These are phyloP conservation scores for Bembecia ichneumoniformis DNA, from an alignment of 2,888 invertebrate genomes.

Conservation along the genomic window DNA sequence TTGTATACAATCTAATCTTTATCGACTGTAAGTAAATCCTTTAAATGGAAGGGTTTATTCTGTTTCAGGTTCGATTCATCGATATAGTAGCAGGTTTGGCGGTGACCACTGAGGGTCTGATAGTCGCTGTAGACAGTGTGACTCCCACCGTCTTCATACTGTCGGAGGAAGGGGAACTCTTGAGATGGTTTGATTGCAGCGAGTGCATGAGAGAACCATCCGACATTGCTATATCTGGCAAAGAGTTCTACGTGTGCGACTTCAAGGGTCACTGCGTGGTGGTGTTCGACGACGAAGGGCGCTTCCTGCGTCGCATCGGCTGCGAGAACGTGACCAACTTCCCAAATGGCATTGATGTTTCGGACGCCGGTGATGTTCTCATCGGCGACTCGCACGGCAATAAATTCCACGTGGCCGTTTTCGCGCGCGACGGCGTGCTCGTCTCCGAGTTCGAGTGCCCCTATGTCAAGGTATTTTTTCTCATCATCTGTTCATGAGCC, in stretches of 20 bases:
- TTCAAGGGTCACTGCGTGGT: conserved; percentile 98
- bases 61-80: conserved; percentile 77
- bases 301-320: conserved; percentile 93
- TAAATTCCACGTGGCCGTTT: conserved; percentile 97
- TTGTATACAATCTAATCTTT: too few species aligned
- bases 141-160: conserved; percentile 97
- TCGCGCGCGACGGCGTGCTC: conserved; percentile 88
- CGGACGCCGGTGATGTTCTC: conserved; percentile 95
- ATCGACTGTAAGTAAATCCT: too few species aligned
- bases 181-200: conserved; percentile 98
- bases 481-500: too few species aligned
- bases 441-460: conserved; percentile 97
- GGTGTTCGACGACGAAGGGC: conserved; percentile 93
- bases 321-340: conserved; percentile 96
- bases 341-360: conserved; percentile 98
- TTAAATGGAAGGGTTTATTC: too few species aligned
- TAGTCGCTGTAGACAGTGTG: conserved; percentile 97
- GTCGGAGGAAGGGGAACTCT: conserved; percentile 90
- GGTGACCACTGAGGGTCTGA: conserved; percentile 91
- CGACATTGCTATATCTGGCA: conserved; percentile 94
- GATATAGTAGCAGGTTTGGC: conserved; percentile 95
- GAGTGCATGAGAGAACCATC: conserved; percentile 98
- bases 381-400: conserved; percentile 98
- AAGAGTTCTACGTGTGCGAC: conserved; percentile 96
- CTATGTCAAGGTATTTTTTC: conserved; percentile 87